These are phyloP conservation scores for Archocentrus centrarchus DNA, from an alignment of 2,113 vertebrate species.

Conservation along the genomic window DNA sequence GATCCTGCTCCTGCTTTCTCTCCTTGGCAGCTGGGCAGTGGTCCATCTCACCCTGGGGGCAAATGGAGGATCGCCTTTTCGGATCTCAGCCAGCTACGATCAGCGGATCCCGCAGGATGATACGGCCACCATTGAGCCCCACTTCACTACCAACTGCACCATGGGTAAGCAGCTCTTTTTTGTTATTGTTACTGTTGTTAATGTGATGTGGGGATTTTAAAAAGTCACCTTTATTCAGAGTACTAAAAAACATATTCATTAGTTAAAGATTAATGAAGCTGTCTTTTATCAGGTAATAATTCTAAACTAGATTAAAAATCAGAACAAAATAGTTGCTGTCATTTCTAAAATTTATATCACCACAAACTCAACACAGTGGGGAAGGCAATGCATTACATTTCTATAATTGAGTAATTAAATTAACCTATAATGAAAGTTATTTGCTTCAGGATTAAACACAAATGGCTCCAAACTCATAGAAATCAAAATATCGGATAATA, in stretches of 20 bases:
- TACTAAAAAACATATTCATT: neutral
- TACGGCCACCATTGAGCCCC: constrained; percentile 74
- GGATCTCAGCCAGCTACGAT: constrained; percentile 79
- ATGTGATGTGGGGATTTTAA: neutral
- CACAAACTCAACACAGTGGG: neutral
- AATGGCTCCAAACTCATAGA: neutral
- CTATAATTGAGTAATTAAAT: neutral
- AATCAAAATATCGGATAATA: neutral
- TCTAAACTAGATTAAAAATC: neutral
- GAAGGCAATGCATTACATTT: neutral
- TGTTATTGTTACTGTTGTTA: neutral
- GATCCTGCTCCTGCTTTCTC: constrained; percentile 81
- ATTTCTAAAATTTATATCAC: neutral
- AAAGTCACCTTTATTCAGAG: too few relatives aligned
- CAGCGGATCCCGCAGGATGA: constrained; percentile 70
- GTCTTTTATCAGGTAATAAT: neutral
- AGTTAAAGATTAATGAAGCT: neutral
- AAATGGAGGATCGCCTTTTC: constrained; percentile 70
- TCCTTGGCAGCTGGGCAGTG: constrained; percentile 85
- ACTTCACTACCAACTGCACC: constrained; percentile 84
- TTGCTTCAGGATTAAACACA: neutral
- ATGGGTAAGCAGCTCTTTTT: constrained; percentile 73
- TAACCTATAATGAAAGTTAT: neutral
- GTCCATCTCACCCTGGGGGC: constrained; percentile 79
- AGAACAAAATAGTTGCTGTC: neutral